These are phyloP conservation scores for Pan troglodytes DNA, from an alignment of 2,113 vertebrate genomes.

Conservation along the genomic window NHGRI_mPanTro3-v2.1_pri NC_072398.2:167500001-167500500, in stretches of 20 bases:
- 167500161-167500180: neutral
- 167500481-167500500: neutral
- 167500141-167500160: neutral
- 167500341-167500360: neutral
- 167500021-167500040: too few relatives aligned
- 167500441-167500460: neutral
- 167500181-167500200: neutral
- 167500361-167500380: neutral
- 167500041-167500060: too few relatives aligned
- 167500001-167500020: too few relatives aligned
- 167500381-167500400: neutral
- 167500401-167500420: neutral
- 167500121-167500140: neutral
- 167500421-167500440: neutral
- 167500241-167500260: neutral
- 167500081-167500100: neutral
- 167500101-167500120: neutral
- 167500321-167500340: neutral
- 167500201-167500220: neutral
- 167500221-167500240: neutral
- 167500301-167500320: neutral
- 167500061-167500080: too few relatives aligned
- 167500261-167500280: neutral
- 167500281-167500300: neutral
- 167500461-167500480: neutral